phyloP scores from a whole-genome alignment of 1,140 invertebrate species.

The Bombus polaris region DNA sequence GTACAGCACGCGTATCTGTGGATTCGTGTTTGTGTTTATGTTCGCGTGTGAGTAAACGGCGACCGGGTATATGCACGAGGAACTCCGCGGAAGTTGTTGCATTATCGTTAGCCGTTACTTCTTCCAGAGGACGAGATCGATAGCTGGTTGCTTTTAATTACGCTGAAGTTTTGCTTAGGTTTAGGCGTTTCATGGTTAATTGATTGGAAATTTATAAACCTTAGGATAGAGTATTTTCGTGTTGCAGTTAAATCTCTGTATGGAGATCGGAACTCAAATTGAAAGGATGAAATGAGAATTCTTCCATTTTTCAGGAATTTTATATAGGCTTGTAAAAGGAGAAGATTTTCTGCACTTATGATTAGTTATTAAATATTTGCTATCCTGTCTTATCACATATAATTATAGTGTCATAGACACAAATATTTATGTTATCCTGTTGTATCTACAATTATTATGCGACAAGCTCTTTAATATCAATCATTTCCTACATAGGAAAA shows the following conservation, averaged over 20 bases:
- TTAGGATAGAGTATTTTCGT: neutral
- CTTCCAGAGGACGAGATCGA: slow-evolving; percentile 11
- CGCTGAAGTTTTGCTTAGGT: neutral
- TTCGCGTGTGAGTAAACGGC: slow-evolving; percentile 15
- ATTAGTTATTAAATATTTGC: no score
- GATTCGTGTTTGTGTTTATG: neutral
- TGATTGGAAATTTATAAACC: neutral
- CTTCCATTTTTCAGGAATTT: neutral
- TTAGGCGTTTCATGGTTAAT: neutral
- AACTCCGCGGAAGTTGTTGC: slow-evolving; percentile 39
- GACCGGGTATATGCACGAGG: neutral
- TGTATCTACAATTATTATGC: no score
- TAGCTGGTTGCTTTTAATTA: neutral
- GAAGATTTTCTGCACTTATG: no score
- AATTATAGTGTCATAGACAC: no score
- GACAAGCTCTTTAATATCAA: no score
- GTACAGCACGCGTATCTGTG: neutral
- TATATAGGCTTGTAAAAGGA: no score
- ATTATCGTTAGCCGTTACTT: slow-evolving; percentile 50
- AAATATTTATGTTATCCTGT: no score
- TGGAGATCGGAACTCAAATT: neutral
- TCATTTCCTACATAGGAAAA: no score
- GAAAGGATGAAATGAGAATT: neutral
- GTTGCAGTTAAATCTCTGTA: no score
- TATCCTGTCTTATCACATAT: no score